These are phyloP conservation scores for Trachymyrmex septentrionalis DNA, from an alignment of 1,140 invertebrate genomes.

Conservation along the genomic window DNA sequence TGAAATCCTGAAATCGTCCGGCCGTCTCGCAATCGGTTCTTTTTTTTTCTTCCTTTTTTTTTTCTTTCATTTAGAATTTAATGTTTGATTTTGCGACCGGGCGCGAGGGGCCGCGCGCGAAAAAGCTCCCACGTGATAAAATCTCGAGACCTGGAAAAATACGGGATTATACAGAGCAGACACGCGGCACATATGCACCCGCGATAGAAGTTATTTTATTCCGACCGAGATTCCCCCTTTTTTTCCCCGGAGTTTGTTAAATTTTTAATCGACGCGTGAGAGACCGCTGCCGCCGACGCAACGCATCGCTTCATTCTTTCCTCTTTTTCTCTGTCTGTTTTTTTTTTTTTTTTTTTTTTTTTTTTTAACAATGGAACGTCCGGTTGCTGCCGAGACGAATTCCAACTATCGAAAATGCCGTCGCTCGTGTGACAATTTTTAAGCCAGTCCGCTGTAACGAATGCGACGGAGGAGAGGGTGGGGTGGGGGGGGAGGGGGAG, in stretches of 20 bases:
- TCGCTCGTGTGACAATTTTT: slow-evolving; percentile 50
- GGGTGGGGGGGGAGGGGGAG: too few species aligned
- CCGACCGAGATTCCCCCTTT: slow-evolving; percentile 27
- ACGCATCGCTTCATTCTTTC: not conserved
- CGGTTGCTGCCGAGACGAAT: slow-evolving; percentile 33
- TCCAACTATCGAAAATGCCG: slow-evolving; percentile 1
- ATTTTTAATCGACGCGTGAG: slow-evolving; percentile 58
- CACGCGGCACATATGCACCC: not conserved
- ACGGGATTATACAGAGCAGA: slow-evolving; percentile 9
- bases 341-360: not conserved
- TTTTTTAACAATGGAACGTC: slow-evolving; percentile 15
- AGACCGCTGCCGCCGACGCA: not conserved
- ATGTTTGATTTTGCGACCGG: slow-evolving; percentile 65
- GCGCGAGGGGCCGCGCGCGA: not conserved
- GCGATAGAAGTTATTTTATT: slow-evolving; percentile 42
- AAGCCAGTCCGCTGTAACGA: slow-evolving; percentile 22
- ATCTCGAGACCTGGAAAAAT: slow-evolving; percentile 35
- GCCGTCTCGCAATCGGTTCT: slow-evolving; percentile 16
- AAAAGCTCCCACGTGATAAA: slow-evolving; percentile 41
- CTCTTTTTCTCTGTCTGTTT: not conserved
- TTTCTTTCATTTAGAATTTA: slow-evolving; percentile 66
- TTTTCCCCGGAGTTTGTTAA: slow-evolving; percentile 55
- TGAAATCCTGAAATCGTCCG: slow-evolving; percentile 60
- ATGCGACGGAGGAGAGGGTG: not conserved
- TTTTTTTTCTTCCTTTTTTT: slow-evolving; percentile 68